phyloP scores from a whole-genome alignment of 2,888 invertebrate genomes.

The Dynastes hyllus region DNA sequence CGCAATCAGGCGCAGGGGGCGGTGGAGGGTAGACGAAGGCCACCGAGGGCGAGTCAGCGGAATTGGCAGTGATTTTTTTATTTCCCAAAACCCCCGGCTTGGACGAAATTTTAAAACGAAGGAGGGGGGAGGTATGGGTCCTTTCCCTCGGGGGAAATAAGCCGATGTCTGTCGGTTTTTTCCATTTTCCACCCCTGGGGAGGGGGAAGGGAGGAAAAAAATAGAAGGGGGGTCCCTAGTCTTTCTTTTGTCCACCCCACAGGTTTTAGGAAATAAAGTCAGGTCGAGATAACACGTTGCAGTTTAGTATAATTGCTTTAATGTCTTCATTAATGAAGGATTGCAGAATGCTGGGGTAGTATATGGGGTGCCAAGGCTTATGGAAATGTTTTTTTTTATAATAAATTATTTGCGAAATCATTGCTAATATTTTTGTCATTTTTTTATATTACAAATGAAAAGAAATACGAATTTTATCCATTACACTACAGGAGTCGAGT shows the following conservation, averaged over 20 bases:
- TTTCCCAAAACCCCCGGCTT: background rate
- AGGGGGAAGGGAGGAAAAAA: background rate
- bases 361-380: too few species aligned
- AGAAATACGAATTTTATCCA: too few species aligned
- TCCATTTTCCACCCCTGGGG: background rate
- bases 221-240: background rate
- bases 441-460: too few species aligned
- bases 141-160: slow-evolving; percentile 17
- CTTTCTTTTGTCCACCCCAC: background rate
- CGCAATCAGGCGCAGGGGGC: slow-evolving; percentile 53
- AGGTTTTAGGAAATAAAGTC: background rate
- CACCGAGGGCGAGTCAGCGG: background rate
- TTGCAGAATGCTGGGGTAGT: too few species aligned
- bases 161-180: slow-evolving; percentile 17
- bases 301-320: slow-evolving; percentile 41
- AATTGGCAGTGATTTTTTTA: slow-evolving; percentile 57
- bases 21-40: background rate
- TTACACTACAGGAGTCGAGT: too few species aligned
- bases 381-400: too few species aligned
- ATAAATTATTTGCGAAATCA: too few species aligned
- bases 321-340: slow-evolving; percentile 38
- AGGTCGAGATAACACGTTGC: slow-evolving; percentile 30
- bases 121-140: background rate
- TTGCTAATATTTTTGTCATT: too few species aligned
- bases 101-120: too few species aligned